Conservation (phyloP, 2,113 vertebrate species). For the Brachypteracias leptosomus region DNA sequence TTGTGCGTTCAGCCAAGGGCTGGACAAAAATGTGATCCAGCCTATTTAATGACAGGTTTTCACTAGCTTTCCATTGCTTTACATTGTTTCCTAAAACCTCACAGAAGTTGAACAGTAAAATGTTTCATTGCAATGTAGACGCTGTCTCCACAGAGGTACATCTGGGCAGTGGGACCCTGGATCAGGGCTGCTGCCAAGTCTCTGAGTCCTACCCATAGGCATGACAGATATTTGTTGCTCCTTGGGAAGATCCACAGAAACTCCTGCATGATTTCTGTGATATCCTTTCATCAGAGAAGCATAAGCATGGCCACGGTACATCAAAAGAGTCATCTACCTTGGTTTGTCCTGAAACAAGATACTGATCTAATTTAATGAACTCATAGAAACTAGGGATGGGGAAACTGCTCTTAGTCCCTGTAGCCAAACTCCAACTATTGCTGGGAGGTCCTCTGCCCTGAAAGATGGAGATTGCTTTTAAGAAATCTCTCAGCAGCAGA, state of each 20-base stretch:
- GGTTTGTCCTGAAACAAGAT: background rate
- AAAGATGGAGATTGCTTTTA: background rate
- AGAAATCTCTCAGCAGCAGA: background rate
- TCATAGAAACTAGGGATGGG: background rate
- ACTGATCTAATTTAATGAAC: background rate
- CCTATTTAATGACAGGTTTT: background rate
- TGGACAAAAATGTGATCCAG: background rate
- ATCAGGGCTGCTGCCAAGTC: background rate
- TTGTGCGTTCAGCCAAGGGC: background rate
- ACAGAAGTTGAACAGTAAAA: background rate
- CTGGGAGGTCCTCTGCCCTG: background rate
- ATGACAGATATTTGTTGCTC: background rate
- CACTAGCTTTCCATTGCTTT: background rate
- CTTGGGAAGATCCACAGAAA: background rate
- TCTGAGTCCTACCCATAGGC: background rate
- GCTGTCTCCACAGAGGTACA: background rate
- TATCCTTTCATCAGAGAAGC: background rate
- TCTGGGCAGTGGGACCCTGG: background rate
- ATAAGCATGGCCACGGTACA: background rate
- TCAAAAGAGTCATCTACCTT: background rate
- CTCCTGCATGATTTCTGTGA: background rate
- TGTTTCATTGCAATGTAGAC: fast-evolving
- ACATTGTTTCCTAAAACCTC: background rate
- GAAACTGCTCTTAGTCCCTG: background rate
- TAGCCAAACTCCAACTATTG: background rate